Evolutionary conservation across 2,888 invertebrate species (phyloP).

Genomic region (Plemyria rubiginata): DNA sequence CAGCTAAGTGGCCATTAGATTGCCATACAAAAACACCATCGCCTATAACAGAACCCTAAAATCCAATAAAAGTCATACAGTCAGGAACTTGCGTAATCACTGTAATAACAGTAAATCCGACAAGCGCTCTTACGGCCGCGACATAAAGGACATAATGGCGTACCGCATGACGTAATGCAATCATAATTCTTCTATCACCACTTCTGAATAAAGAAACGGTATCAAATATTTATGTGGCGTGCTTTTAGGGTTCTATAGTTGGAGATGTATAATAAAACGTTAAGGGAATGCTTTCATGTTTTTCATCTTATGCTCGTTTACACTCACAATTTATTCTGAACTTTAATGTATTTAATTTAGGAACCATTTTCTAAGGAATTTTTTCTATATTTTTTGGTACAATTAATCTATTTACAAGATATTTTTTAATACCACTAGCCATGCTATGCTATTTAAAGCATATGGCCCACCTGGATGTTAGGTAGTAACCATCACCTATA

Average conservation of each 20-base stretch:
- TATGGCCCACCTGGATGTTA: no score
- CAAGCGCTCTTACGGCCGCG: constrained; percentile 45
- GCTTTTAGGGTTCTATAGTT: constrained; percentile 36
- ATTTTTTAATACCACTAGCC: no score
- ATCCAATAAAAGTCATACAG: constrained; percentile 59
- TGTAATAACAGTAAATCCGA: constrained; percentile 56
- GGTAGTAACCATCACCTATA: no score
- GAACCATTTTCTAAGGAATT: no score
- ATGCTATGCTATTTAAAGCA: no score
- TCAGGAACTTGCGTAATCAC: constrained; percentile 52
- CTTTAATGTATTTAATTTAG: no score
- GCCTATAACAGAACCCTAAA: constrained; percentile 51
- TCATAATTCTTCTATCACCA: constrained; percentile 70
- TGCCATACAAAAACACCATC: constrained; percentile 33
- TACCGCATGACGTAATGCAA: constrained; percentile 58
- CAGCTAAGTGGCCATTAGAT: constrained; percentile 14
- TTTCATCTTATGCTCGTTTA: background rate
- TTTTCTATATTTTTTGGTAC: no score
- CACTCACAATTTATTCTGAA: background rate
- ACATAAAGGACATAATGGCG: constrained; percentile 58
- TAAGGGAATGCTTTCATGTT: constrained; percentile 18
- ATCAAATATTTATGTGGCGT: constrained; percentile 63
- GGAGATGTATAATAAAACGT: constrained; percentile 26
- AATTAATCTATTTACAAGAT: no score
- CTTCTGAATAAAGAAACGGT: constrained; percentile 56